Evolutionary conservation across 2,888 invertebrate species (phyloP).

Genomic region (Andrena haemorrhoa): DNA sequence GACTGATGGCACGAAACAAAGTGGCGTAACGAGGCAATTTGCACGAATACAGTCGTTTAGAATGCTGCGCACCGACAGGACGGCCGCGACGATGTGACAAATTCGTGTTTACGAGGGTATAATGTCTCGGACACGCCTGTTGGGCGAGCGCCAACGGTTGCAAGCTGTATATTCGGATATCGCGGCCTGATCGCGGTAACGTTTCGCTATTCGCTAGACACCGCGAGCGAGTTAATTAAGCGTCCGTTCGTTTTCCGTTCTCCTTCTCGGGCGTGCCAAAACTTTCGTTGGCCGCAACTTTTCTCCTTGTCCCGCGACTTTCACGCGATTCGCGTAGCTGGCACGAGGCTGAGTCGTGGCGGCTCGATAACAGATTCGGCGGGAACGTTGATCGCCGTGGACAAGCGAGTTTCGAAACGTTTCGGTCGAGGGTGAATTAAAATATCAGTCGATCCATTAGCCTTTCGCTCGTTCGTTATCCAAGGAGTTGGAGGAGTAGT

Average conservation of each 20-base stretch:
- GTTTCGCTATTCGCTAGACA: constrained; percentile 55
- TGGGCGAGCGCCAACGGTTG: constrained; percentile 68
- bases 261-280: constrained; percentile 27
- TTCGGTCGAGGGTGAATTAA: constrained; percentile 15
- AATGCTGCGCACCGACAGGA: constrained; percentile 3
- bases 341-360: constrained; percentile 20
- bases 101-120: constrained; percentile 50
- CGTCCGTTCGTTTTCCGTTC: constrained; percentile 52
- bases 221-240: constrained; percentile 70
- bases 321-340: constrained; percentile 49
- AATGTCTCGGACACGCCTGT: constrained; percentile 50
- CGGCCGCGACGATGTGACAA: constrained; percentile 39
- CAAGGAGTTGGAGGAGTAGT: background rate
- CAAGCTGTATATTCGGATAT: constrained; percentile 62
- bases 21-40: constrained; percentile 3
- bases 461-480: background rate
- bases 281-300: constrained; percentile 60
- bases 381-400: constrained; percentile 4
- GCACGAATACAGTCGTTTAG: background rate
- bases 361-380: background rate
- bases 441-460: constrained; percentile 12
- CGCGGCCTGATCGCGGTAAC: constrained; percentile 65
- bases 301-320: constrained; percentile 41
- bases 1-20: background rate
- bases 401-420: constrained; percentile 1